Evolutionary conservation across 2,113 vertebrate species (phyloP), one percentile per base, ranked within the genome.

Genomic region (Gopherus flavomarginatus): DNA sequence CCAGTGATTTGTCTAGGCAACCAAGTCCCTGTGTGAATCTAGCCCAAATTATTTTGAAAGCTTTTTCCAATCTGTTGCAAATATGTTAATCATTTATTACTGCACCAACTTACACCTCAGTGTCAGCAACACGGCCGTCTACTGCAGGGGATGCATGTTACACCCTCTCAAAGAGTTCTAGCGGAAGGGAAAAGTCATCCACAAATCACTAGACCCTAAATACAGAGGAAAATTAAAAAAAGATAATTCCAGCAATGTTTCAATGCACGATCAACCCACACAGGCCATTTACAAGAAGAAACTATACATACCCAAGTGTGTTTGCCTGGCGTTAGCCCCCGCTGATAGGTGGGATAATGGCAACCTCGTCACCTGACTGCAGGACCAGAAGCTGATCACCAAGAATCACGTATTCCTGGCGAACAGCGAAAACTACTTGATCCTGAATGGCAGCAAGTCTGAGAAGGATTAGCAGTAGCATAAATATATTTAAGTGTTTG

Each of bases 341-440:
- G 26, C 99, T 99, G 54, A 99, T 99, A 0, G 99, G 99, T 35
- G 99, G 99, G 88, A 99, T 99, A 90, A 99, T 94, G 2, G 99
- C 99, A n/a, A 99, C 97, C 97, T 99, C 99, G 85, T 99, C 99
- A 47, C 99, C 99, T 5, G 99, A 96, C 7, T 96, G 97, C 65
- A 99, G 97, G 19, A 93, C 97, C 90, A 99, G 91, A 11, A 97
- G 88, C 86, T 99, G 98, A 89, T 99, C 98, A 59, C 99, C 98
- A 47, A 99, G 97, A 85, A 98, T 92, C 90, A 99, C 99, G 98
- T 99, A 99, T 89, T 99, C 98, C 86, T 99, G 99, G 77, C 98
- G 97, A 86, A 99, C 98, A 12, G 99, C 99, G 96, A 99, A 97
- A 59, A 99, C 97, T 86, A 99, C 98, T 77, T 99, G 99, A 96